Evolutionary conservation across 2,797 vertebrate genomes (phyloP).

Genomic region (Hapalemur alaotrensis): DNA sequence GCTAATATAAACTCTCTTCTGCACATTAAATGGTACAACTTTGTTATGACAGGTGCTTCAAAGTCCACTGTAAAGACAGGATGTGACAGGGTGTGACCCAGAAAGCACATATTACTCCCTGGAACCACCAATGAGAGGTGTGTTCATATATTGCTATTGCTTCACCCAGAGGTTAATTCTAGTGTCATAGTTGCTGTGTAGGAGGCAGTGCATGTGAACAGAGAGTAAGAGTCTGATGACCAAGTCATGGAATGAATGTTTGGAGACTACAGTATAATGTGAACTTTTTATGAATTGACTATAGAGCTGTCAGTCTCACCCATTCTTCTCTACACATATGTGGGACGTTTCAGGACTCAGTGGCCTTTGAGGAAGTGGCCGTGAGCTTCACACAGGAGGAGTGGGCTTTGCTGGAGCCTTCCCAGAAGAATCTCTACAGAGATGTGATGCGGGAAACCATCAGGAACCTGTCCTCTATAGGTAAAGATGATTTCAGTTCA

Average conservation of each 20-base stretch:
- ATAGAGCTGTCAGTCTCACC: background rate
- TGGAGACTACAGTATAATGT: background rate
- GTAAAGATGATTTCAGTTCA: background rate
- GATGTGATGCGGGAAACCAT: slow-evolving; percentile 32
- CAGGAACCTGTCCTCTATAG: background rate
- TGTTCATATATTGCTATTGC: background rate
- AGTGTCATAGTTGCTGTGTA: background rate
- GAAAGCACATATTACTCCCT: background rate
- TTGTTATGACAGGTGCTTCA: background rate
- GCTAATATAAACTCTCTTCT: background rate
- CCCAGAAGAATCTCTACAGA: slow-evolving; percentile 21
- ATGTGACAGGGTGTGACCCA: background rate
- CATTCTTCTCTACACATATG: background rate
- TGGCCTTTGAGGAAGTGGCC: slow-evolving; percentile 35
- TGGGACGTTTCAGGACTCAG: background rate
- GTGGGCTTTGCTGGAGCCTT: slow-evolving; percentile 11
- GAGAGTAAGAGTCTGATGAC: background rate
- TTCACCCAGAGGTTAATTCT: background rate
- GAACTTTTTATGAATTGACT: background rate
- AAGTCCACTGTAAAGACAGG: background rate
- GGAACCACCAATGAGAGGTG: no score
- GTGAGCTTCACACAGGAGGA: slow-evolving; percentile 37
- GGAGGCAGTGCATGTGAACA: background rate
- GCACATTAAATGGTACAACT: background rate
- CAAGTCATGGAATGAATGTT: background rate